Evolutionary conservation across 2,888 invertebrate genomes (phyloP).

Genomic region (Xestia sexstrigata): DNA sequence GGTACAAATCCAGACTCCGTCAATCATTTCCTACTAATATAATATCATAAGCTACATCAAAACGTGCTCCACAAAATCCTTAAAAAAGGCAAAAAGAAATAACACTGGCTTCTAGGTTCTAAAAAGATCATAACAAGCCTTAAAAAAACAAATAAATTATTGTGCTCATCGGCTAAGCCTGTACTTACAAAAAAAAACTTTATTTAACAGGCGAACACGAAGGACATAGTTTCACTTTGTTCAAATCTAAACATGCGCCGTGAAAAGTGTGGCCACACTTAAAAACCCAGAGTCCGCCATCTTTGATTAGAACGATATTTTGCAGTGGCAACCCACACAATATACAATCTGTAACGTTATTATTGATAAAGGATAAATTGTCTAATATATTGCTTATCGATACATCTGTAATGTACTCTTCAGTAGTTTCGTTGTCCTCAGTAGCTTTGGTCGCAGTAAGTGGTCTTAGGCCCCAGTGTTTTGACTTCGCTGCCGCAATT

Average conservation of each 20-base stretch:
- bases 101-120: slow-evolving; percentile 37
- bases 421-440: slow-evolving; percentile 33
- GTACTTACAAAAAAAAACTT: slow-evolving; percentile 26
- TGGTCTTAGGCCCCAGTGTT: slow-evolving; percentile 89
- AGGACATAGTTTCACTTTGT: slow-evolving; percentile 88
- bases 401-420: slow-evolving; percentile 63
- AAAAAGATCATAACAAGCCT: slow-evolving; percentile 42
- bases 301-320: slow-evolving; percentile 90
- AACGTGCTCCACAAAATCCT: slow-evolving; percentile 20
- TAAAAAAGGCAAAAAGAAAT: slow-evolving; percentile 16
- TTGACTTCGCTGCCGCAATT: slow-evolving; percentile 82
- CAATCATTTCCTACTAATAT: slow-evolving; percentile 18
- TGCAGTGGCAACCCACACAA: slow-evolving; percentile 91
- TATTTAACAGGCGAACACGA: slow-evolving; percentile 77
- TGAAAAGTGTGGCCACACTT: slow-evolving; percentile 92
- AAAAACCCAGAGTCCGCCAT: slow-evolving; percentile 92
- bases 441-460: slow-evolving; percentile 59
- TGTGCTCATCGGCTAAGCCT: slow-evolving; percentile 34
- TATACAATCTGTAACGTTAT: slow-evolving; percentile 82
- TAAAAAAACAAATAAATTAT: slow-evolving; percentile 36
- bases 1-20: no score
- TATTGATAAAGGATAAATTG: slow-evolving; percentile 73
- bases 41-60: slow-evolving; percentile 17
- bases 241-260: slow-evolving; percentile 91
- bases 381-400: slow-evolving; percentile 75